These are phyloP conservation scores for Heterodera schachtii DNA, from an alignment of 1,140 invertebrate genomes.

Conservation along the genomic window DNA sequence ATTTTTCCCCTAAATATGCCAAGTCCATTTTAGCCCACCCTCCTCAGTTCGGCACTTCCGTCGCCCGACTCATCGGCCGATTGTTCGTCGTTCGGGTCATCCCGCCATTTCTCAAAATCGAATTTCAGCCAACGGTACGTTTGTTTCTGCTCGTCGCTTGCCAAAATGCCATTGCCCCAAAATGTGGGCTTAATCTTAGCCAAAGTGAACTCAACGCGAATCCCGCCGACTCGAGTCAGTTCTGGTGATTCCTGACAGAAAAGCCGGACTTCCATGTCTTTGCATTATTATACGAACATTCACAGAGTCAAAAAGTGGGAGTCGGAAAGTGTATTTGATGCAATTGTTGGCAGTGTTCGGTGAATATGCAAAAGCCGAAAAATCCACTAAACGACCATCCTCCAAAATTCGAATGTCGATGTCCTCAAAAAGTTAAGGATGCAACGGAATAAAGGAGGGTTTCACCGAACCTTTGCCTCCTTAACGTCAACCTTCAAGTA, in stretches of 20 bases:
- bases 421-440: background rate
- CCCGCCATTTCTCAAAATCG: conserved; percentile 26
- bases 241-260: conserved; percentile 1
- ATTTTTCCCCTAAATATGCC: background rate
- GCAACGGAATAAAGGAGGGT: background rate
- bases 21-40: background rate
- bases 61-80: conserved; percentile 20
- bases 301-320: conserved; percentile 20
- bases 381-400: conserved; percentile 1
- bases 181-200: conserved; percentile 10
- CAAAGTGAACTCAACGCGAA: conserved; percentile 22
- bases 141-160: conserved; percentile 4
- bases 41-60: background rate
- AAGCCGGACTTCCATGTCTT: background rate
- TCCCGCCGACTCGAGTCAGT: conserved; percentile 7
- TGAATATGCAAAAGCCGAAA: background rate
- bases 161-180: conserved; percentile 20
- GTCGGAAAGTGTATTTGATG: conserved; percentile 15
- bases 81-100: conserved; percentile 27
- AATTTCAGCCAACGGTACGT: conserved; percentile 27
- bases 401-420: background rate
- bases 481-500: conserved; percentile 31
- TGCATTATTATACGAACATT: background rate
- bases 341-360: background rate
- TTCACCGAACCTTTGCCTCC: conserved; percentile 9